Percentiles rank a stretch among this genome's conserved stretches.
These are phyloP conservation scores for Tetramorium alpestre DNA, from an alignment of 1,140 invertebrate genomes.

Conservation along the genomic window DNA sequence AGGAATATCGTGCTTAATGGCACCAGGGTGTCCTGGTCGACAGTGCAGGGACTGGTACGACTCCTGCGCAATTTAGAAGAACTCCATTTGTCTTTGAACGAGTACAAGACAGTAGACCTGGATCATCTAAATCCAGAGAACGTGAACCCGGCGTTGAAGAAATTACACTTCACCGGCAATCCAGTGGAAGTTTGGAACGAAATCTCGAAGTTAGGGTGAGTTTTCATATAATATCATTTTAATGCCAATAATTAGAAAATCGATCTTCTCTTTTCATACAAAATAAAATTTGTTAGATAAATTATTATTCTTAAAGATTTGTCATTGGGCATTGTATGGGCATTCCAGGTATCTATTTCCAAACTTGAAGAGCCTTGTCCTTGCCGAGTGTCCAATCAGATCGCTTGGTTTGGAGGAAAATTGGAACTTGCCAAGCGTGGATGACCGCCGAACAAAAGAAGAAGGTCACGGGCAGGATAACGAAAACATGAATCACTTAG, in stretches of 20 bases:
- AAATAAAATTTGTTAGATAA: background rate
- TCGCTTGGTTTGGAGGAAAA: slow-evolving; percentile 86
- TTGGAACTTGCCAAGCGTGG: slow-evolving; percentile 74
- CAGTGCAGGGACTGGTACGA: slow-evolving; percentile 91
- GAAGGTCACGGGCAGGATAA: slow-evolving; percentile 65
- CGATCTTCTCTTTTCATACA: background rate
- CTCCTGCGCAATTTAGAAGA: slow-evolving; percentile 93
- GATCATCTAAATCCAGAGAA: slow-evolving; percentile 83
- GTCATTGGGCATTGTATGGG: background rate
- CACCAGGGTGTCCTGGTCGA: slow-evolving; percentile 93
- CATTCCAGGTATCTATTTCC: slow-evolving; percentile 88
- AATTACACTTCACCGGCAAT: slow-evolving; percentile 94
- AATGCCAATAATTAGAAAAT: background rate
- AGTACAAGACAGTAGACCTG: slow-evolving; percentile 91
- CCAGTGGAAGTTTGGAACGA: slow-evolving; percentile 92
- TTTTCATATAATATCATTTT: slow-evolving; percentile 66
- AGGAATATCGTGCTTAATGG: slow-evolving; percentile 94
- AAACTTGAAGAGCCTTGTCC: slow-evolving; percentile 92
- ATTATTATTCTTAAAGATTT: background rate
- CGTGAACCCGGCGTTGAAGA: slow-evolving; percentile 89
- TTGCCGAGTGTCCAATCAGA: slow-evolving; percentile 94
- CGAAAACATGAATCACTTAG: slow-evolving; percentile 77
- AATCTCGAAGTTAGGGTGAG: slow-evolving; percentile 92
- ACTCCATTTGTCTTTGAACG: slow-evolving; percentile 95
- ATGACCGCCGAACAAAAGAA: slow-evolving; percentile 79